phyloP scores from a whole-genome alignment of 2,113 vertebrate genomes.

The Athene cunicularia region DNA sequence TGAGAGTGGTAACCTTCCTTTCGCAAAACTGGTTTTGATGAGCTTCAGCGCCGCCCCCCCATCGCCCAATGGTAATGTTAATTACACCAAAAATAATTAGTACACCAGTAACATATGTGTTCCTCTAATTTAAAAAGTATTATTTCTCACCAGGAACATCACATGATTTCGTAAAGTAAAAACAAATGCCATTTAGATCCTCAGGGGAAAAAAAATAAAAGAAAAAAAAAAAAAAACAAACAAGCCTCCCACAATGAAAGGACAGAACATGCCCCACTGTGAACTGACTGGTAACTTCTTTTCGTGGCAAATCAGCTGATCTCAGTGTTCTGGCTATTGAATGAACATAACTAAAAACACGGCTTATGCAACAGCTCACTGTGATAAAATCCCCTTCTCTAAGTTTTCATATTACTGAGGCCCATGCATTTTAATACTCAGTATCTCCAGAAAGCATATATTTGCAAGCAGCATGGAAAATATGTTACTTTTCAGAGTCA shows the following conservation, averaged over 20 bases:
- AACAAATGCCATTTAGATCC: neutral
- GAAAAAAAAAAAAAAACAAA: neutral
- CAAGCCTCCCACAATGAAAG: neutral
- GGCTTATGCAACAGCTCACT: neutral
- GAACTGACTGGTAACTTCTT: neutral
- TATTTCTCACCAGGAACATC: neutral
- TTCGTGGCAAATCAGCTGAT: neutral
- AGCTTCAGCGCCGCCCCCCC: rapidly evolving
- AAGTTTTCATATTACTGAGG: neutral
- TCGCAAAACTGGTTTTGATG: neutral
- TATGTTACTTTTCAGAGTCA: neutral
- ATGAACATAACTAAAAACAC: neutral
- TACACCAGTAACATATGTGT: neutral
- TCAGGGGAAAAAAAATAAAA: neutral
- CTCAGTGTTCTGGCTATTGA: neutral
- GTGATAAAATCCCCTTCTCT: neutral
- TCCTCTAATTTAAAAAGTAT: neutral
- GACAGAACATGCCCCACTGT: neutral
- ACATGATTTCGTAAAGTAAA: neutral
- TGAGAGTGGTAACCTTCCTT: neutral
- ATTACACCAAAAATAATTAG: neutral
- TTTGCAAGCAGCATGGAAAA: neutral
- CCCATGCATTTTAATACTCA: neutral
- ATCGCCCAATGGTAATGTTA: neutral
- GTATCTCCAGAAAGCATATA: neutral